Conservation (phyloP, 2,113 vertebrate genomes). For the Alethe diademata region DNA sequence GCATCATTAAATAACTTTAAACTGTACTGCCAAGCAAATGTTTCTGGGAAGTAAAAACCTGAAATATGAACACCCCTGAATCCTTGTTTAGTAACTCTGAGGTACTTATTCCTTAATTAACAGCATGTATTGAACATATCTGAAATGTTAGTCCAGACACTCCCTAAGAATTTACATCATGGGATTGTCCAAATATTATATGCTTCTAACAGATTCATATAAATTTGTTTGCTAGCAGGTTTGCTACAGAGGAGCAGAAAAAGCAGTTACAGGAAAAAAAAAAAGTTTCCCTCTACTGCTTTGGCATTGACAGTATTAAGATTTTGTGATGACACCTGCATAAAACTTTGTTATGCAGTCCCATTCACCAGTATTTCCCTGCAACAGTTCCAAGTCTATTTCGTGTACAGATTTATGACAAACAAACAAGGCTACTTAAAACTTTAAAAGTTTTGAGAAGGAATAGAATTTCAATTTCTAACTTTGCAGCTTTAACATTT, state of each 20-base stretch:
- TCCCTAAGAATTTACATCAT: not conserved
- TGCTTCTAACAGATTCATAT: not conserved
- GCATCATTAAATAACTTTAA: not conserved
- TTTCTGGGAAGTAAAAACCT: not conserved
- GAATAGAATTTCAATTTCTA: not conserved
- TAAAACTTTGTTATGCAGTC: not conserved
- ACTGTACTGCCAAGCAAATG: not conserved
- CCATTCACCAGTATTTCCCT: not conserved
- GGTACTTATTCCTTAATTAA: not conserved
- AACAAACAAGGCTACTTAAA: not conserved
- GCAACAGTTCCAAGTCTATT: not conserved
- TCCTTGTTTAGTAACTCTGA: not conserved
- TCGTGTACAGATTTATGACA: accelerated
- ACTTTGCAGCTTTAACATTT: not conserved
- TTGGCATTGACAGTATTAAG: not conserved
- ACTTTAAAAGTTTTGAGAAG: not conserved
- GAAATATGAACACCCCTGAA: not conserved
- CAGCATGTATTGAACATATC: not conserved
- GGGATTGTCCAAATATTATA: not conserved
- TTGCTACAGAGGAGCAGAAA: not conserved
- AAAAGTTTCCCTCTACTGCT: not conserved
- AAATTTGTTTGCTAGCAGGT: not conserved
- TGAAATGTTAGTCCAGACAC: not conserved
- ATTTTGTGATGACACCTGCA: not conserved
- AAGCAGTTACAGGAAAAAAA: not conserved